Conservation (phyloP, 2,113 vertebrate genomes). For the Pogonocichla stellata region DNA sequence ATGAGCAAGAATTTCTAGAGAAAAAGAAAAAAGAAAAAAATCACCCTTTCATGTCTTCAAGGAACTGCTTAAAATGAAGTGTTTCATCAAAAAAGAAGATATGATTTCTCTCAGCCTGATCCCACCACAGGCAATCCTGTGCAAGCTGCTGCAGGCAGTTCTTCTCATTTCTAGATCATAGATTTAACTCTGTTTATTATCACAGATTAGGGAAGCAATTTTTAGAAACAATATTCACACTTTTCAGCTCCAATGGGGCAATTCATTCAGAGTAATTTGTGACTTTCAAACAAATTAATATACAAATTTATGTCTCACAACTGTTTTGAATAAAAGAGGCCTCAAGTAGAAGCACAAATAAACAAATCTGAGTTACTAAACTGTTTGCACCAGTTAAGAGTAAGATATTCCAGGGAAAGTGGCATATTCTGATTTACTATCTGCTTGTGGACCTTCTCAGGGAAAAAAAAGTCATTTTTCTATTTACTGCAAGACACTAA, state of each 20-base stretch:
- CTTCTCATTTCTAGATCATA: background rate
- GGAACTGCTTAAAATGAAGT: background rate
- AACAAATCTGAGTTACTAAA: background rate
- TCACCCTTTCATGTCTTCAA: background rate
- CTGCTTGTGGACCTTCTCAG: background rate
- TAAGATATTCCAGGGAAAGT: background rate
- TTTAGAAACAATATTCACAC: background rate
- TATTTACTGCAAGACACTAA: background rate
- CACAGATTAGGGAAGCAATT: background rate
- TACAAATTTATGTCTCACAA: background rate
- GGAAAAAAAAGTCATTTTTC: background rate
- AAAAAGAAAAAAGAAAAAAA: background rate
- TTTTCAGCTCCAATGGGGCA: background rate
- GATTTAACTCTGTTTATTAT: slow-evolving; percentile 1
- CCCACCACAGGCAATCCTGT: background rate
- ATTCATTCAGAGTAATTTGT: background rate
- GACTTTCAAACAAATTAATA: slow-evolving; percentile 13
- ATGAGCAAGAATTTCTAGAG: background rate
- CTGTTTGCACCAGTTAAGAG: background rate
- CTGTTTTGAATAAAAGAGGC: background rate
- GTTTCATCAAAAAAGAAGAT: background rate
- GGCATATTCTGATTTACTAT: background rate
- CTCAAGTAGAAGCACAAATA: background rate
- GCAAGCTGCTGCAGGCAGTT: background rate
- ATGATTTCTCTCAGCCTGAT: background rate